These are phyloP conservation scores for Pangasius mekongensis DNA, from an alignment of 2,797 vertebrate genomes.

Conservation along the genomic window DNA sequence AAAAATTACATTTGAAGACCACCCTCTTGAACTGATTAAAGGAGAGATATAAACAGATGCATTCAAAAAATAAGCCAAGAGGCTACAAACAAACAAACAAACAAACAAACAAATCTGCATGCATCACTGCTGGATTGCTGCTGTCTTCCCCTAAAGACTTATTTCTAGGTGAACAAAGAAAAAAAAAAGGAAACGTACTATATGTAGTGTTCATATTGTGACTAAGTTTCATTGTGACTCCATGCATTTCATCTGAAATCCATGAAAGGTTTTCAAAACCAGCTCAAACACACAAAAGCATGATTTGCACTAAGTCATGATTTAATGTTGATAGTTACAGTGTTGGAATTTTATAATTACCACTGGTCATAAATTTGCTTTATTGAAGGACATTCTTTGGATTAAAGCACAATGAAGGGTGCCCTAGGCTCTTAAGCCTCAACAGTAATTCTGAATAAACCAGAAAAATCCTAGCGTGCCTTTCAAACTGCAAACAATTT, in stretches of 20 bases:
- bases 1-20: neutral
- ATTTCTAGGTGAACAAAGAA: neutral
- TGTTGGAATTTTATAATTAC: neutral
- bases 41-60: slow-evolving; percentile 5
- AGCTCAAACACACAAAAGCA: neutral
- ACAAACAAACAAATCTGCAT: neutral
- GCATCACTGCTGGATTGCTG: neutral
- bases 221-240: neutral
- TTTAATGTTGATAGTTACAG: neutral
- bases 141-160: neutral
- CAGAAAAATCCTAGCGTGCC: slow-evolving; percentile 47
- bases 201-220: slow-evolving; percentile 2
- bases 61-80: slow-evolving; percentile 9
- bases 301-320: neutral
- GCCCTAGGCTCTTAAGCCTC: neutral
- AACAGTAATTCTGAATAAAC: slow-evolving; percentile 32
- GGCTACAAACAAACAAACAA: neutral
- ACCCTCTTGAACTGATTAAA: slow-evolving; percentile 25
- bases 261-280: neutral
- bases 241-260: neutral
- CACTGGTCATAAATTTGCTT: neutral
- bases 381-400: neutral
- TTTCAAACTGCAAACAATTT: slow-evolving; percentile 36
- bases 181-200: neutral
- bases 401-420: neutral